phyloP scores from a whole-genome alignment of 1,140 invertebrate species.

The Eumeta japonica region DNA sequence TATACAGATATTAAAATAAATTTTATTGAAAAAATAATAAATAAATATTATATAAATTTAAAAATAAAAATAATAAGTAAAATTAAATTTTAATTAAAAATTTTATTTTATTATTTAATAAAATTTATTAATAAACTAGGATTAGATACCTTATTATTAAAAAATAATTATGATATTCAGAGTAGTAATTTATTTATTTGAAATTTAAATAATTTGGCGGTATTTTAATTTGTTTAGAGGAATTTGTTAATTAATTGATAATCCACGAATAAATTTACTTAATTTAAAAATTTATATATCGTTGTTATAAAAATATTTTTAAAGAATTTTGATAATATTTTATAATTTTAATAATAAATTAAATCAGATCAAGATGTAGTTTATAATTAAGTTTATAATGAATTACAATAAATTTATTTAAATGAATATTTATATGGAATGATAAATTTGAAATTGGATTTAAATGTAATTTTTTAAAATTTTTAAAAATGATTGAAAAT shows the following conservation, averaged over 20 bases:
- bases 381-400: conserved; percentile 48
- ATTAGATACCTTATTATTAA: conserved; percentile 68
- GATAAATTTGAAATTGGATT: conserved; percentile 28
- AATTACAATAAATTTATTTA: conserved; percentile 35
- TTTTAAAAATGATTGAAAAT: conserved; percentile 30
- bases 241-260: conserved; percentile 62
- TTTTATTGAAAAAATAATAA: conserved; percentile 24
- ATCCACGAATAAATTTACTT: conserved; percentile 57
- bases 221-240: conserved; percentile 60
- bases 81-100: conserved; percentile 33
- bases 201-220: conserved; percentile 62
- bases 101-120: conserved; percentile 23
- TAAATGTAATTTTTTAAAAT: conserved; percentile 35
- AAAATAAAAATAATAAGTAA: conserved; percentile 28
- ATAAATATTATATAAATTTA: conserved; percentile 34
- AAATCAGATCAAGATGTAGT: conserved; percentile 63
- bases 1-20: conserved; percentile 42
- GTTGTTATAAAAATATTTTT: conserved; percentile 59
- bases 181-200: conserved; percentile 54
- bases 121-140: conserved; percentile 56
- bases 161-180: conserved; percentile 34
- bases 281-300: conserved; percentile 57
- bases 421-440: conserved; percentile 23
- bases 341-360: conserved; percentile 42
- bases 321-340: conserved; percentile 54